phyloP scores from a whole-genome alignment of 2,888 invertebrate species.

The Ceriagrion tenellum region DNA sequence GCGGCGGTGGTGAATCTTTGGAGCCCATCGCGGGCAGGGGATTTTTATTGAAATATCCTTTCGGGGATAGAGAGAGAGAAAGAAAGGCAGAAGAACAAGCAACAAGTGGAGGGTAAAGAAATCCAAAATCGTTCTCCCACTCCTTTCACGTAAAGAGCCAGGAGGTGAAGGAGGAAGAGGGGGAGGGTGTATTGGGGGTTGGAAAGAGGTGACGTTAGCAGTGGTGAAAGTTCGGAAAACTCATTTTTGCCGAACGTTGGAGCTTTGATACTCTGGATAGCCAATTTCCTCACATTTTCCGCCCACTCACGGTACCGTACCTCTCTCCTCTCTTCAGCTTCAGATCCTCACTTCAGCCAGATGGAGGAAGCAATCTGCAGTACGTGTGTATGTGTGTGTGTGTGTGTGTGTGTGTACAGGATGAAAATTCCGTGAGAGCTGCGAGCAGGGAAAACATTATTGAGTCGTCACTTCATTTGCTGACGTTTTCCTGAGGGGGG shows the following conservation, averaged over 20 bases:
- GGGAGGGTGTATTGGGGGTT: no score
- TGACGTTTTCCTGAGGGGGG: neutral
- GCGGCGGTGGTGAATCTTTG: neutral
- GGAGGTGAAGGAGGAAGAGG: no score
- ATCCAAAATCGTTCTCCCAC: neutral
- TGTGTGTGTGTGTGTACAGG: no score
- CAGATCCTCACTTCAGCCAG: neutral
- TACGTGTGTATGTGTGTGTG: no score
- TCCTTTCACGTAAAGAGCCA: neutral
- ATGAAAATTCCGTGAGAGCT: neutral
- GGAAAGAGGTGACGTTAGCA: neutral
- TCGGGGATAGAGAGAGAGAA: neutral
- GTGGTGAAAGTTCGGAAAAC: neutral
- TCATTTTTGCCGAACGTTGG: neutral
- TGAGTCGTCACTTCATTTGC: constrained; percentile 13
- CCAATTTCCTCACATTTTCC: neutral
- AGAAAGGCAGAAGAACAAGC: neutral
- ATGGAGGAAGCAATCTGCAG: neutral
- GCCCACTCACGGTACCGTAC: neutral
- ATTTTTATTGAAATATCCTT: constrained; percentile 34
- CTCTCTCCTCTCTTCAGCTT: neutral
- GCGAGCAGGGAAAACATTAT: neutral
- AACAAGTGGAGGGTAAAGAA: constrained; percentile 6
- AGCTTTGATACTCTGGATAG: neutral
- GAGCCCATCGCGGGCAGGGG: neutral